phyloP scores from a whole-genome alignment of 2,797 vertebrate genomes.

The Chlorospingus semifuscus region DNA sequence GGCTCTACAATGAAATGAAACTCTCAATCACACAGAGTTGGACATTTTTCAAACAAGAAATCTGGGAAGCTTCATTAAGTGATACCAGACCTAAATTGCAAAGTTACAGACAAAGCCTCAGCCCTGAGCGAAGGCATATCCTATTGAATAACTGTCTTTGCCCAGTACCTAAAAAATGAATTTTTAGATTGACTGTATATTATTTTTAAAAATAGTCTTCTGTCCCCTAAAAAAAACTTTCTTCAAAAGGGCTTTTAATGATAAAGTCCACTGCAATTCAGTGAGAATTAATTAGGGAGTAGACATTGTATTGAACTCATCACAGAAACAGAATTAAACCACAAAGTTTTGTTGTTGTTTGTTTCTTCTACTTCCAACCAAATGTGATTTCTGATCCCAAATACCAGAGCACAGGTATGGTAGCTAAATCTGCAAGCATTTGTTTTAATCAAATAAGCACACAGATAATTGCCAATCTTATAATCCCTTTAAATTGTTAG shows the following conservation, averaged over 20 bases:
- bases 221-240: neutral
- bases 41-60: neutral
- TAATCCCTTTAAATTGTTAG: slow-evolving; percentile 51
- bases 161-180: neutral
- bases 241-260: neutral
- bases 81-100: neutral
- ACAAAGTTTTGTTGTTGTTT: neutral
- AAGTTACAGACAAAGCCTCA: neutral
- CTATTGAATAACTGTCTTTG: neutral
- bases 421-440: slow-evolving; percentile 7
- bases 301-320: neutral
- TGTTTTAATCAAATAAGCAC: slow-evolving; percentile 55
- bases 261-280: neutral
- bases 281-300: neutral
- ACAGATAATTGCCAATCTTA: slow-evolving; percentile 51
- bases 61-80: neutral
- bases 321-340: neutral
- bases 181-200: neutral
- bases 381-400: neutral
- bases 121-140: neutral
- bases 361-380: neutral
- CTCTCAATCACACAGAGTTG: neutral
- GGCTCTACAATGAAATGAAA: neutral
- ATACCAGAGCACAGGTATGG: neutral
- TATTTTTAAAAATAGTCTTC: neutral